A percentile compares a stretch with the other conserved stretches of the same genome.
phyloP scores from a whole-genome alignment of 1,140 invertebrate species.

The Chlorops oryzae region DNA sequence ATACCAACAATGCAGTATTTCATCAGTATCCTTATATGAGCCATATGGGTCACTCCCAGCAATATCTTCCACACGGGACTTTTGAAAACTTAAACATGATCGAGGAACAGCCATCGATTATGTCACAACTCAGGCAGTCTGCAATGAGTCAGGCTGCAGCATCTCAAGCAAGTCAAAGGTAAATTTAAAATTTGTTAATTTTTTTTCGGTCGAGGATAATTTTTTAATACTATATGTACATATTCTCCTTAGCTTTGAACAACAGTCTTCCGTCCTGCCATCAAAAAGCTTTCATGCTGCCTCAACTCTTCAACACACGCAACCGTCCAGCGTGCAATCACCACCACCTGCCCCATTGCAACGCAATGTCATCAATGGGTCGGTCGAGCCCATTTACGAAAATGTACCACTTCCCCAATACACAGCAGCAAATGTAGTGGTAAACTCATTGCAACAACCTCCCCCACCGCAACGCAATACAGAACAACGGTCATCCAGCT shows the following conservation, averaged over 20 bases:
- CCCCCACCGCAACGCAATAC: slow-evolving; percentile 13
- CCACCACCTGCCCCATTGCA: slow-evolving; percentile 28
- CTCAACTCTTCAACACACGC: slow-evolving; percentile 23
- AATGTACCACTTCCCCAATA: slow-evolving; percentile 65
- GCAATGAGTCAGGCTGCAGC: slow-evolving; percentile 35
- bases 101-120: slow-evolving; percentile 49
- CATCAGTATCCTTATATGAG: slow-evolving; percentile 41
- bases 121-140: slow-evolving; percentile 41
- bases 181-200: too few species aligned
- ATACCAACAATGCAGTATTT: slow-evolving; percentile 32
- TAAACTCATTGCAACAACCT: slow-evolving; percentile 13
- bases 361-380: slow-evolving; percentile 35
- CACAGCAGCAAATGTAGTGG: slow-evolving; percentile 20
- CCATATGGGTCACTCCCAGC: slow-evolving; percentile 50
- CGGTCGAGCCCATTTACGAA: slow-evolving; percentile 68
- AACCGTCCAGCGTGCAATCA: slow-evolving; percentile 12
- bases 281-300: slow-evolving; percentile 23
- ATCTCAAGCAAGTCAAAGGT: slow-evolving; percentile 22
- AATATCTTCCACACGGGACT: slow-evolving; percentile 58
- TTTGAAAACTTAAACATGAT: slow-evolving; percentile 61
- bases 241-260: slow-evolving; percentile 14
- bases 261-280: slow-evolving; percentile 25
- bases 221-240: too few species aligned
- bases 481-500: slow-evolving; percentile 48
- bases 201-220: too few species aligned